Percentiles rank a stretch among this genome's conserved stretches.
Conservation (phyloP, 2,113 vertebrate genomes). For the Pitta sordida region DNA sequence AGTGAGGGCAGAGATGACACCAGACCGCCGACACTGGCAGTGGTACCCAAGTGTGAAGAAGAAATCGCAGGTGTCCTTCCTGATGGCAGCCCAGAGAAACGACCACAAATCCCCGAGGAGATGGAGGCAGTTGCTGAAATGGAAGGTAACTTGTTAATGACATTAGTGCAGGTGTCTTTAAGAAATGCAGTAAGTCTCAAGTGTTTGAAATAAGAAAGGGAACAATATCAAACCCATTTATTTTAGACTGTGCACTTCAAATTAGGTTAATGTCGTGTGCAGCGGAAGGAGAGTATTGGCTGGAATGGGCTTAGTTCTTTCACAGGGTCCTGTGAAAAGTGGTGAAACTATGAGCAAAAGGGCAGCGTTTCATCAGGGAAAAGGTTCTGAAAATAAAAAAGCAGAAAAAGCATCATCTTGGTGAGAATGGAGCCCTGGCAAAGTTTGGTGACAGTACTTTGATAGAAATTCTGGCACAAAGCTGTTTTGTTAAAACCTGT, state of each 20-base stretch:
- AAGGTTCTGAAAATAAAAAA: background rate
- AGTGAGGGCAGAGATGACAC: background rate
- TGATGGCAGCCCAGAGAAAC: background rate
- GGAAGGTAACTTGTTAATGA: background rate
- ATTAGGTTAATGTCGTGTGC: background rate
- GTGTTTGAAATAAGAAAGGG: background rate
- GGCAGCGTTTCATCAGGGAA: background rate
- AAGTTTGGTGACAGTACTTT: background rate
- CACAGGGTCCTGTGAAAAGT: background rate
- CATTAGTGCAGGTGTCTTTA: background rate
- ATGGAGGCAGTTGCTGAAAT: background rate
- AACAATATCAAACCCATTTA: rapidly evolving
- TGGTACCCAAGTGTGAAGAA: background rate
- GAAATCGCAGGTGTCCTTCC: background rate
- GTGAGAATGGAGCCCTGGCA: background rate
- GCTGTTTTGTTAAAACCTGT: background rate
- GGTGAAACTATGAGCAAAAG: background rate
- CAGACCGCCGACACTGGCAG: rapidly evolving
- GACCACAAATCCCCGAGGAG: background rate
- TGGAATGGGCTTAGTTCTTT: background rate
- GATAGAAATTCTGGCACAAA: background rate
- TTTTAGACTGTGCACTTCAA: background rate
- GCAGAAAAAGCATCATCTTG: rapidly evolving
- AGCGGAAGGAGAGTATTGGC: background rate
- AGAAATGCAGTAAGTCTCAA: background rate